Percentiles rank a stretch among this genome's conserved stretches.
Conservation (phyloP, 2,888 invertebrate species). For the Acronicta psi region DNA sequence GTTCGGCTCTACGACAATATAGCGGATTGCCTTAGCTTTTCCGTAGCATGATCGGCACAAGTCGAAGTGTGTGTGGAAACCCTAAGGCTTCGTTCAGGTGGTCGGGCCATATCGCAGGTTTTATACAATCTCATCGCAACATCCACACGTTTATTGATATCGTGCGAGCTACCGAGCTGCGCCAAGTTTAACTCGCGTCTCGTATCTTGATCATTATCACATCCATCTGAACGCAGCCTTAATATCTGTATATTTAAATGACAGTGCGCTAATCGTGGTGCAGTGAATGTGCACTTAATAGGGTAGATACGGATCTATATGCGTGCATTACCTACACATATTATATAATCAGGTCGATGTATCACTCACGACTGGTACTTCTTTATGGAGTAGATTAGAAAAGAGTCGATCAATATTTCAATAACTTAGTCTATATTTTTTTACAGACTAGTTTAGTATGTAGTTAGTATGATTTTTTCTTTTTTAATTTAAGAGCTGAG, state of each 20-base stretch:
- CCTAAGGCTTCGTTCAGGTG: conserved; percentile 18
- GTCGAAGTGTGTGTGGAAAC: no score
- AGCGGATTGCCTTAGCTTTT: no score
- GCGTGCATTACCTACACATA: conserved; percentile 18
- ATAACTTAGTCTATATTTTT: no score
- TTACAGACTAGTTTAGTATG: no score
- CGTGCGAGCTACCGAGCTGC: not conserved
- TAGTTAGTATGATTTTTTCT: no score
- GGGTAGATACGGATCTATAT: conserved; percentile 23
- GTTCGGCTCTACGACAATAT: no score
- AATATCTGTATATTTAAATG: conserved; percentile 34
- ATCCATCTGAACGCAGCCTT: conserved; percentile 23
- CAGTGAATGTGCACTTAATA: conserved; percentile 40
- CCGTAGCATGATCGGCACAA: no score
- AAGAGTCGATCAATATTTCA: conserved; percentile 7
- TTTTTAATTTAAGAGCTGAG: no score
- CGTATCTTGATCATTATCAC: conserved; percentile 13
- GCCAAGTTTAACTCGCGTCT: not conserved
- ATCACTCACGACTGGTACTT: conserved; percentile 26
- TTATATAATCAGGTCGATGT: conserved; percentile 34
- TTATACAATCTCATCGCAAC: conserved; percentile 15
- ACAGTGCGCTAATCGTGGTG: conserved; percentile 33
- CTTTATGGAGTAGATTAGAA: conserved; percentile 21
- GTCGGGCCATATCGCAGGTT: conserved; percentile 16
- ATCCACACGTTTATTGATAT: not conserved